These are phyloP conservation scores for Leuciscus idus DNA, from an alignment of 2,113 vertebrate species.

Conservation along the genomic window DNA sequence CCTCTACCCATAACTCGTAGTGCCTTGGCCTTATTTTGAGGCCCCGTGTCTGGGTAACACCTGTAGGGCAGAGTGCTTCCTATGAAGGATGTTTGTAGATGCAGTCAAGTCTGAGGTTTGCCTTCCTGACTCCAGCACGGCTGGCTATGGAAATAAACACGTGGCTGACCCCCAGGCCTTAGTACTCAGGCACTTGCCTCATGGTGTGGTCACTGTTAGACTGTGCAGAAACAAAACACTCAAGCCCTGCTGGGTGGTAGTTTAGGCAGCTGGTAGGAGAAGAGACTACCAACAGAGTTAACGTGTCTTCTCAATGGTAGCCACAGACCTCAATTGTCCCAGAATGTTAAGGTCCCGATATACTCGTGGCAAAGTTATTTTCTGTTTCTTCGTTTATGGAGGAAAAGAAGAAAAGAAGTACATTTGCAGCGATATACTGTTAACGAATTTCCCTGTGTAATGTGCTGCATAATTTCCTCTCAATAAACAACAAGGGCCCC, in stretches of 20 bases:
- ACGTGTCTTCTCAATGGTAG: background rate
- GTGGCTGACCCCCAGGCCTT: slow-evolving; percentile 67
- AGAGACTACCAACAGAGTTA: background rate
- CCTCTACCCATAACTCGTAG: too few relatives aligned
- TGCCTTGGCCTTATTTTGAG: slow-evolving; percentile 3
- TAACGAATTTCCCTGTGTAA: too few relatives aligned
- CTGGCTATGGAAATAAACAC: slow-evolving; percentile 72
- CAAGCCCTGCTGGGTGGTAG: slow-evolving; percentile 26
- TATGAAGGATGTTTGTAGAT: slow-evolving; percentile 70
- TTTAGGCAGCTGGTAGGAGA: slow-evolving; percentile 19
- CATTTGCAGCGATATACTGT: too few relatives aligned
- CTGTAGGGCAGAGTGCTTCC: slow-evolving; percentile 60
- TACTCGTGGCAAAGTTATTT: too few relatives aligned
- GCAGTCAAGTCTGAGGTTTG: slow-evolving; percentile 43
- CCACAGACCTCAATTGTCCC: background rate
- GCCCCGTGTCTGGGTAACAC: slow-evolving; percentile 64
- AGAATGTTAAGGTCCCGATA: background rate
- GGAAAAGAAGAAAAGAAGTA: too few relatives aligned
- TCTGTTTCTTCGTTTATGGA: too few relatives aligned
- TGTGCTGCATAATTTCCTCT: too few relatives aligned
- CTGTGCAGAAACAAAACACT: slow-evolving; percentile 25
- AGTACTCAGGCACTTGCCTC: slow-evolving; percentile 55
- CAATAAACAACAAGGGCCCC: too few relatives aligned
- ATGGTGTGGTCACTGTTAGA: slow-evolving; percentile 51
- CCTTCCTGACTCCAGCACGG: slow-evolving; percentile 55